These are phyloP conservation scores for Heliconius hewitsoni DNA, from an alignment of 1,140 invertebrate species.

Conservation along the genomic window DNA sequence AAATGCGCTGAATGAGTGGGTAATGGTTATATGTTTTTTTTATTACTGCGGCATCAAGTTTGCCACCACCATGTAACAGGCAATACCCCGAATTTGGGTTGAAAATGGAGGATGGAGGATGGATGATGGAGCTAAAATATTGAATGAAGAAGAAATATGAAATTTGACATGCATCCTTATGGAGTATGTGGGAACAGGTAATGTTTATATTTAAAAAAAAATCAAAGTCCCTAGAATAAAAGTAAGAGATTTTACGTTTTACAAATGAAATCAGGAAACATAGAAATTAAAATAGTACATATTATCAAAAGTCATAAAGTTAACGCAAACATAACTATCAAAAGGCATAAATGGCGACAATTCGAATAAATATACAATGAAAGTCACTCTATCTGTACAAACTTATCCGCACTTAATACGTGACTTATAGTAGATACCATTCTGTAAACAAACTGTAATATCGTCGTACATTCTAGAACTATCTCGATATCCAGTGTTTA, in stretches of 20 bases:
- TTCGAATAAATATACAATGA: neutral
- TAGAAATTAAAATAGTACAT: neutral
- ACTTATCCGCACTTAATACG: slow-evolving; percentile 1
- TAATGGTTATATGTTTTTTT: neutral
- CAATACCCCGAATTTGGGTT: too few species aligned
- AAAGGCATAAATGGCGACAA: too few species aligned
- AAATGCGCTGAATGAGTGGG: neutral
- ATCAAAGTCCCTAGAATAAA: too few species aligned
- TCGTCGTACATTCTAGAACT: slow-evolving; percentile 1
- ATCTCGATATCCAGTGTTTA: slow-evolving; percentile 9
- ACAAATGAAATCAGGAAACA: neutral
- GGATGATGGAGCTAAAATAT: too few species aligned
- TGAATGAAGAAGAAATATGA: too few species aligned
- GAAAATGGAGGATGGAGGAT: too few species aligned
- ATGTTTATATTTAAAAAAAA: too few species aligned
- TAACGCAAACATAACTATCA: too few species aligned
- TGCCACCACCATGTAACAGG: too few species aligned
- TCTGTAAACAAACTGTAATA: neutral
- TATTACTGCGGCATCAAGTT: neutral
- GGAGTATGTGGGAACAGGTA: too few species aligned
- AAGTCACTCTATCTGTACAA: neutral
- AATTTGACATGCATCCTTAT: too few species aligned
- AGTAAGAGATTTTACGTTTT: too few species aligned
- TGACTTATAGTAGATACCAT: neutral
- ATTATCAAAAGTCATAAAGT: neutral